phyloP scores from a whole-genome alignment of 2,888 invertebrate species.

The Plebejus anna region DNA sequence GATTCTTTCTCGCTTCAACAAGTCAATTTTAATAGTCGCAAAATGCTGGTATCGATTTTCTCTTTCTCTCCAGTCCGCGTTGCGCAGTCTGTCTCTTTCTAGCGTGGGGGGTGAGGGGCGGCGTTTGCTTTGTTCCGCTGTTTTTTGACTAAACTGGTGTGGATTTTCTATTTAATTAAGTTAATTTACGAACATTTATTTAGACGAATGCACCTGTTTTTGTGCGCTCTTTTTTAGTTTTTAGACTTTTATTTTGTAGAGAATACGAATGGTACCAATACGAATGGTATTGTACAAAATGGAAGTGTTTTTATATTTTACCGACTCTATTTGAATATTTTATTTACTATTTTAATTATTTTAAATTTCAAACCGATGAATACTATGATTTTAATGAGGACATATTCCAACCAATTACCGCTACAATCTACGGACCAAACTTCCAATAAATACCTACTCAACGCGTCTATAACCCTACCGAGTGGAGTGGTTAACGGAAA shows the following conservation, averaged over 20 bases:
- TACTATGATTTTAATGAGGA: not conserved
- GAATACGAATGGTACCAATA: not conserved
- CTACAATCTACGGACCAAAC: not conserved
- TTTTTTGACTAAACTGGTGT: slow-evolving; percentile 9
- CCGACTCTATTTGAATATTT: no score
- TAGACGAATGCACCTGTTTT: not conserved
- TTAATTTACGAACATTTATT: not conserved
- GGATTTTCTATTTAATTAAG: slow-evolving; percentile 8
- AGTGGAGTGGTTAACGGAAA: not conserved
- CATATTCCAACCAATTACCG: not conserved
- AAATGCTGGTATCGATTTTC: slow-evolving; percentile 48
- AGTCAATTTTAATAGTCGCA: slow-evolving; percentile 41
- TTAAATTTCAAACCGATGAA: no score
- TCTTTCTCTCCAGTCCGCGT: slow-evolving; percentile 49
- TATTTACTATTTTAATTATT: no score
- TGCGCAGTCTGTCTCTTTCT: slow-evolving; percentile 45
- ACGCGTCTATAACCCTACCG: not conserved
- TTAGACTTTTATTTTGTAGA: not conserved
- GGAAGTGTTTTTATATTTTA: no score
- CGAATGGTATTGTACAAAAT: not conserved
- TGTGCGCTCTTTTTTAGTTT: not conserved
- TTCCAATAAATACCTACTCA: not conserved
- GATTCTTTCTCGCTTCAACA: slow-evolving; percentile 50
- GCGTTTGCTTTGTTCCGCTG: slow-evolving; percentile 31
- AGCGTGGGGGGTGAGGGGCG: slow-evolving; percentile 16